Conservation (phyloP, 53 echinoderm and acorn worm genomes). For the Crossaster papposus region DNA sequence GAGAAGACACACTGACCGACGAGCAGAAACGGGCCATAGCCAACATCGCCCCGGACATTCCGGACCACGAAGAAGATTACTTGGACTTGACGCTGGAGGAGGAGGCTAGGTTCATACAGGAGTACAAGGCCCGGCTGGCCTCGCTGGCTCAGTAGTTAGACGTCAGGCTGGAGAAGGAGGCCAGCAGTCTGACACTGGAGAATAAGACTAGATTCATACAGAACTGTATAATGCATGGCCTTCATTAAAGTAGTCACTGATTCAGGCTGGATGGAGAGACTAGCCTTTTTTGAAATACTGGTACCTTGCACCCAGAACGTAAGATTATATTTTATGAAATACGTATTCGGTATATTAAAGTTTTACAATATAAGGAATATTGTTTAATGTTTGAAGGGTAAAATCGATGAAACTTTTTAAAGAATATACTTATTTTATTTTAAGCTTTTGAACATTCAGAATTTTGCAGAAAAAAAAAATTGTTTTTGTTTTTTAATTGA, state of each 20-base stretch:
- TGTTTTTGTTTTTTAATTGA: background rate
- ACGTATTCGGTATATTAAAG: too few relatives aligned
- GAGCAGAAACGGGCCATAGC: conserved; percentile 88
- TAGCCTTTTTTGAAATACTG: background rate
- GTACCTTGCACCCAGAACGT: background rate
- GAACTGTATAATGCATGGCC: conserved; percentile 76
- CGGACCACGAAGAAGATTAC: conserved; percentile 92
- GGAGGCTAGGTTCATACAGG: conserved; percentile 85
- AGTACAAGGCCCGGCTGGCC: conserved; percentile 77
- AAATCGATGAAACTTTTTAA: too few relatives aligned
- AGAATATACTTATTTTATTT: too few relatives aligned
- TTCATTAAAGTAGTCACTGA: conserved; percentile 25
- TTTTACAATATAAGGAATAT: too few relatives aligned
- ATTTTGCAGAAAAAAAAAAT: too few relatives aligned
- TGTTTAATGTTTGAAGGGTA: too few relatives aligned
- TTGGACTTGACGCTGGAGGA: conserved; percentile 89
- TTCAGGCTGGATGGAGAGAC: background rate
- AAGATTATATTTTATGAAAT: background rate
- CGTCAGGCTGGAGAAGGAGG: background rate
- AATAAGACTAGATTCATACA: conserved; percentile 84
- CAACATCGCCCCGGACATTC: conserved; percentile 82
- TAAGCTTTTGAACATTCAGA: too few relatives aligned
- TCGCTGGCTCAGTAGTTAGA: conserved; percentile 52
- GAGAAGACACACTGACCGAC: conserved; percentile 61
- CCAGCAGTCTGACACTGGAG: conserved; percentile 79